phyloP scores from a whole-genome alignment of 1,140 invertebrate species.

The Trichomalopsis sarcophagae region DNA sequence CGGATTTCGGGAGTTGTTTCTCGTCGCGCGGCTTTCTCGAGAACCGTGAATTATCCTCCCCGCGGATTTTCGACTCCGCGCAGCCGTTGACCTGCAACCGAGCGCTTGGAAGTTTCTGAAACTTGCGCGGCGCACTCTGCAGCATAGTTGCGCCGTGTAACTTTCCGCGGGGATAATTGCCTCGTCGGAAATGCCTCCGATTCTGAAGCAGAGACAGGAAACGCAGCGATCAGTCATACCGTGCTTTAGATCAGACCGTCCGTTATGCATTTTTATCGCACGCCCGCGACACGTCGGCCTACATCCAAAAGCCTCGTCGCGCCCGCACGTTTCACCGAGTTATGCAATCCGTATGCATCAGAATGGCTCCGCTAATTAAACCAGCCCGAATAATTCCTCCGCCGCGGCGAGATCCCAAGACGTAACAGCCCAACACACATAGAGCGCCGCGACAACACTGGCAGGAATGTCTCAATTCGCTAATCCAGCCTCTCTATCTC shows the following conservation, averaged over 20 bases:
- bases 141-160: constrained; percentile 13
- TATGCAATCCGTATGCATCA: too few relatives aligned
- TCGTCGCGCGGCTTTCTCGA: too few relatives aligned
- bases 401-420: neutral
- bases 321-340: too few relatives aligned
- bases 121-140: neutral
- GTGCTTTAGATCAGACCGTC: neutral
- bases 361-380: neutral
- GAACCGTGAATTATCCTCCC: too few relatives aligned
- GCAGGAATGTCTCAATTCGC: constrained; percentile 48
- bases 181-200: neutral
- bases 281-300: too few relatives aligned
- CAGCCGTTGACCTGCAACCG: too few relatives aligned
- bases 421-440: neutral
- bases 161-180: constrained; percentile 22
- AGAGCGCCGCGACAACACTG: neutral
- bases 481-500: constrained; percentile 16
- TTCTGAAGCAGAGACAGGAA: neutral
- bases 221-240: neutral
- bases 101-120: neutral
- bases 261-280: too few relatives aligned
- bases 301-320: too few relatives aligned
- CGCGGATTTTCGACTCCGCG: too few relatives aligned
- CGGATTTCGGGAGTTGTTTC: too few relatives aligned
- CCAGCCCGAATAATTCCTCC: neutral